Evolutionary conservation across 1,140 invertebrate species (phyloP).

Genomic region (Aricia agestis): DNA sequence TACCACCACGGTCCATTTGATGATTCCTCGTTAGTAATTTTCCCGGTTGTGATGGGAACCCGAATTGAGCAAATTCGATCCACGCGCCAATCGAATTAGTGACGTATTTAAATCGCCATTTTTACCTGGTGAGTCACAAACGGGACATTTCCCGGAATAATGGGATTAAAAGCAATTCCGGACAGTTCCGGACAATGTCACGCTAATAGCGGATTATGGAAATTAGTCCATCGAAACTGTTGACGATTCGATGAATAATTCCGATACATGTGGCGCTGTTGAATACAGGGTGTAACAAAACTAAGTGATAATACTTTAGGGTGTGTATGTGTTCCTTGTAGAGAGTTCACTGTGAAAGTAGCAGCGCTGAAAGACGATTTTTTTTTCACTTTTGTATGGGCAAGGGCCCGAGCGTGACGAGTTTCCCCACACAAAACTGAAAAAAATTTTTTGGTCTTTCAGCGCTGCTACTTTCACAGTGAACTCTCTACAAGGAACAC

Average conservation of each 20-base stretch:
- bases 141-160: neutral
- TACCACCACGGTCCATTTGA: neutral
- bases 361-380: too few relatives aligned
- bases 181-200: neutral
- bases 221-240: neutral
- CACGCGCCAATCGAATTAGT: neutral
- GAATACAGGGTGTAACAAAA: too few relatives aligned
- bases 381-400: too few relatives aligned
- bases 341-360: too few relatives aligned
- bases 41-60: neutral
- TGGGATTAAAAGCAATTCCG: conserved; percentile 2
- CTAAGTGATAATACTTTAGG: too few relatives aligned
- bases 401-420: too few relatives aligned
- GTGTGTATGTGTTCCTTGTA: too few relatives aligned
- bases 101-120: neutral
- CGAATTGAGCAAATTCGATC: neutral
- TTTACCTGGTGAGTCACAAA: neutral
- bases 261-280: neutral
- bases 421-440: too few relatives aligned
- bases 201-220: neutral
- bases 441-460: too few relatives aligned
- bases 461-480: too few relatives aligned
- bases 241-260: neutral
- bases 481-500: too few relatives aligned
- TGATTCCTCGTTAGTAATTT: neutral